phyloP scores from a whole-genome alignment of 2,888 invertebrate species.

The Drosophila planitibia region DNA sequence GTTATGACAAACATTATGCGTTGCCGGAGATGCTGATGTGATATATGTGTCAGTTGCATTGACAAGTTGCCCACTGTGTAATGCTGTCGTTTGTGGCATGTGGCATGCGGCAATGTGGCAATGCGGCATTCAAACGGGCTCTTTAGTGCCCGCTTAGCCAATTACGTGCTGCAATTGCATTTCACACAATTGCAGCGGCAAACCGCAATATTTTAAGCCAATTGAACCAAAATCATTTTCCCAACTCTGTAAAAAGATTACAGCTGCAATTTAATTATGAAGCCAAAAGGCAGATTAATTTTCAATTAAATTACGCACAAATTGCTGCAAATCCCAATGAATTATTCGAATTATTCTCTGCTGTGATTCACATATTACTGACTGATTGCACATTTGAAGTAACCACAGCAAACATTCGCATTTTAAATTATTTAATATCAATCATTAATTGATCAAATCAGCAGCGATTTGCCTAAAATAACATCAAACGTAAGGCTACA shows the following conservation, averaged over 20 bases:
- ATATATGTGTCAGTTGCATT: constrained; percentile 58
- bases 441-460: constrained; percentile 15
- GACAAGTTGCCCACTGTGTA: constrained; percentile 44
- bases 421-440: constrained; percentile 5
- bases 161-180: constrained; percentile 40
- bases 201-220: constrained; percentile 42
- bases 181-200: constrained; percentile 24
- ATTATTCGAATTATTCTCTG: constrained; percentile 14
- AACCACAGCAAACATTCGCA: constrained; percentile 13
- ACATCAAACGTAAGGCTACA: not conserved
- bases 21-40: constrained; percentile 44
- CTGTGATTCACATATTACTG: constrained; percentile 3
- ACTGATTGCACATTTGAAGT: constrained; percentile 17
- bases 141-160: constrained; percentile 34
- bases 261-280: constrained; percentile 31
- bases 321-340: constrained; percentile 18
- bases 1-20: constrained; percentile 75
- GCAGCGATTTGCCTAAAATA: not conserved
- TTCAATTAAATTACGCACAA: constrained; percentile 41
- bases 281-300: constrained; percentile 24
- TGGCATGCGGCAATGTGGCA: constrained; percentile 26
- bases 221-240: constrained; percentile 33
- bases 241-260: constrained; percentile 27
- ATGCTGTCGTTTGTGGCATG: constrained; percentile 38
- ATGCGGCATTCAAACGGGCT: constrained; percentile 14